These are phyloP conservation scores for Empis livida DNA, from an alignment of 2,888 invertebrate species.

Conservation along the genomic window DNA sequence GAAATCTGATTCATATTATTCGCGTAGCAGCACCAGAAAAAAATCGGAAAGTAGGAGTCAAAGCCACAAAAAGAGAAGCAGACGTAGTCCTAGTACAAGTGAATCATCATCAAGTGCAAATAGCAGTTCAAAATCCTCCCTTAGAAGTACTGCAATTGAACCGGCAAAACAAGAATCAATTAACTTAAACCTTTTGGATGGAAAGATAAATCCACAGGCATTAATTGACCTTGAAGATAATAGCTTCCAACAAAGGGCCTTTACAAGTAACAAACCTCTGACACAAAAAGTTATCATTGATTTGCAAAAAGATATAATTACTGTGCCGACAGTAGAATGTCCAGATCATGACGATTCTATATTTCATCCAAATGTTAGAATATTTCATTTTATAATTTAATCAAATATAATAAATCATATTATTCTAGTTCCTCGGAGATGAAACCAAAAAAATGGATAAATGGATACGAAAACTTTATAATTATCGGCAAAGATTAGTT, in stretches of 20 bases:
- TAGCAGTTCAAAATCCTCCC: constrained; percentile 2
- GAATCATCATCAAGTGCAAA: constrained; percentile 12
- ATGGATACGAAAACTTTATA: constrained; percentile 59
- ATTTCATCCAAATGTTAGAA: constrained; percentile 52
- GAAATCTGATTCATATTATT: not conserved
- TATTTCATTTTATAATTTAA: not conserved
- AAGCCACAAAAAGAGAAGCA: constrained; percentile 6
- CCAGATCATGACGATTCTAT: constrained; percentile 42
- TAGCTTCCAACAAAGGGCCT: constrained; percentile 48
- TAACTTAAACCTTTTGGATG: constrained; percentile 15
- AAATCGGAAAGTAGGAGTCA: not conserved
- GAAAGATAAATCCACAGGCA: constrained; percentile 32
- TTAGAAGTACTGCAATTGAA: constrained; percentile 11
- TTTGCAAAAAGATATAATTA: constrained; percentile 55
- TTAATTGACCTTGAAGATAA: constrained; percentile 60
- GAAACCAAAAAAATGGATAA: constrained; percentile 56
- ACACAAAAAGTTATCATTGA: constrained; percentile 53
- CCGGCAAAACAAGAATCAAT: constrained; percentile 15
- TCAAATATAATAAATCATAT: constrained; percentile 6
- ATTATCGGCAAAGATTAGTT: constrained; percentile 49
- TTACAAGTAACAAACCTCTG: constrained; percentile 47
- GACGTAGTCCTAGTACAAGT: constrained; percentile 18
- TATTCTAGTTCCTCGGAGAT: constrained; percentile 50
- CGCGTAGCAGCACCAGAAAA: constrained; percentile 17
- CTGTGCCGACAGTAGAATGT: constrained; percentile 43